These are phyloP conservation scores for Sturmia bella DNA, from an alignment of 2,888 invertebrate genomes.

Conservation along the genomic window DNA sequence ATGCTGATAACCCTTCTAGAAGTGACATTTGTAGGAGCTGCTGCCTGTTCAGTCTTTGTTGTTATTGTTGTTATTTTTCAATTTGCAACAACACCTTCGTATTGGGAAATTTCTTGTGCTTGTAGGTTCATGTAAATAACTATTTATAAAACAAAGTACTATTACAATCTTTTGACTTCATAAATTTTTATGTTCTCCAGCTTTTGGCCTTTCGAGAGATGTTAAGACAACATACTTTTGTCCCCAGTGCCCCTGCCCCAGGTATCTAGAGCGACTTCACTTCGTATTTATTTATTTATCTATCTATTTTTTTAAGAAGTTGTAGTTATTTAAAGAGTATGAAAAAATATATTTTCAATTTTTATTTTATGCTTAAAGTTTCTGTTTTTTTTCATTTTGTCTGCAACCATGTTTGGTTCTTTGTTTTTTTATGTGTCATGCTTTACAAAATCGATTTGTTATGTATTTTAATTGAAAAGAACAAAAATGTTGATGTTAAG, in stretches of 20 bases:
- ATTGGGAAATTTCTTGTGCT: conserved; percentile 48
- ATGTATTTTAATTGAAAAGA: conserved; percentile 80
- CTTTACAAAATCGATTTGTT: conserved; percentile 79
- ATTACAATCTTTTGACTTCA: conserved; percentile 44
- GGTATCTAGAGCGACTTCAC: conserved; percentile 58
- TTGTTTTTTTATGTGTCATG: conserved; percentile 70
- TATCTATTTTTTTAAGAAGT: conserved; percentile 5
- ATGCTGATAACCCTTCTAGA: conserved; percentile 57
- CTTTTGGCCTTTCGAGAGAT: conserved; percentile 54
- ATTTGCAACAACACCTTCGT: conserved; percentile 62
- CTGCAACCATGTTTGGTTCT: conserved; percentile 44
- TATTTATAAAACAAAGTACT: conserved; percentile 16
- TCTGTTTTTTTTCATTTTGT: conserved; percentile 14
- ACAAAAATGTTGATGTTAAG: conserved; percentile 55
- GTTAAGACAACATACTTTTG: conserved; percentile 46
- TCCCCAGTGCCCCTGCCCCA: neutral
- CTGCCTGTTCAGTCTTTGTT: neutral
- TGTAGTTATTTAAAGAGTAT: conserved; percentile 19
- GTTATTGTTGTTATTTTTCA: conserved; percentile 42
- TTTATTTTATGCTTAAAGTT: conserved; percentile 39
- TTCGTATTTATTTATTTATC: conserved; percentile 51
- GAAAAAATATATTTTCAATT: conserved; percentile 29
- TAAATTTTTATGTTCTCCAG: conserved; percentile 58
- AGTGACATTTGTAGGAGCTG: conserved; percentile 46
- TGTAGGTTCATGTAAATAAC: neutral